These are phyloP conservation scores for Dione vanillae DNA, from an alignment of 2,888 invertebrate species.

Conservation along the genomic window DNA sequence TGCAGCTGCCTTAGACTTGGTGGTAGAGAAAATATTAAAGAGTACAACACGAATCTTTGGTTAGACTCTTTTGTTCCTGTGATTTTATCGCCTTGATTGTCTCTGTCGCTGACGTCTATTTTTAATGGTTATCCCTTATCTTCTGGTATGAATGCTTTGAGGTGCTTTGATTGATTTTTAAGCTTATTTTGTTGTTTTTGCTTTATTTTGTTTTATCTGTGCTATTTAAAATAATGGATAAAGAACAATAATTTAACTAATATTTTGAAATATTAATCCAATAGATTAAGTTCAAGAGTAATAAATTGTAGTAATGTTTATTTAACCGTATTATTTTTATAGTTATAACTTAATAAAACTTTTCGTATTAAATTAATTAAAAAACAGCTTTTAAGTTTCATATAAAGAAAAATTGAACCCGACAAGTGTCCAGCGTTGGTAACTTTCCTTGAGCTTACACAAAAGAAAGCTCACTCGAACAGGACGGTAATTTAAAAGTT, in stretches of 20 bases:
- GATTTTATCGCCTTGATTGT: constrained; percentile 36
- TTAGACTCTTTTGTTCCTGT: constrained; percentile 35
- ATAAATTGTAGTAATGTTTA: too few species aligned
- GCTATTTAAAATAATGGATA: too few species aligned
- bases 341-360: not conserved
- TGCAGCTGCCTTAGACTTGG: constrained; percentile 71
- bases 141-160: constrained; percentile 10
- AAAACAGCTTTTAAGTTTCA: not conserved
- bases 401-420: not conserved
- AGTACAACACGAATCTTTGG: constrained; percentile 32
- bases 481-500: constrained; percentile 34
- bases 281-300: too few species aligned
- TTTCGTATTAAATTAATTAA: not conserved
- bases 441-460: constrained; percentile 23
- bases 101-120: constrained; percentile 31
- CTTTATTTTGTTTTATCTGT: not conserved
- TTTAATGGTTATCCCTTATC: constrained; percentile 33
- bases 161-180: not conserved
- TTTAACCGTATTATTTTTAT: too few species aligned
- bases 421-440: constrained; percentile 22
- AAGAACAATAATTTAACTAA: too few species aligned
- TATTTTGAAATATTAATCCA: too few species aligned
- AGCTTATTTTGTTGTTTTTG: not conserved
- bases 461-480: constrained; percentile 29
- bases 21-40: constrained; percentile 50